Evolutionary conservation across 2,888 invertebrate species (phyloP), one percentile per base, ranked within the genome.

Genomic region (Cephus pulcher): DNA sequence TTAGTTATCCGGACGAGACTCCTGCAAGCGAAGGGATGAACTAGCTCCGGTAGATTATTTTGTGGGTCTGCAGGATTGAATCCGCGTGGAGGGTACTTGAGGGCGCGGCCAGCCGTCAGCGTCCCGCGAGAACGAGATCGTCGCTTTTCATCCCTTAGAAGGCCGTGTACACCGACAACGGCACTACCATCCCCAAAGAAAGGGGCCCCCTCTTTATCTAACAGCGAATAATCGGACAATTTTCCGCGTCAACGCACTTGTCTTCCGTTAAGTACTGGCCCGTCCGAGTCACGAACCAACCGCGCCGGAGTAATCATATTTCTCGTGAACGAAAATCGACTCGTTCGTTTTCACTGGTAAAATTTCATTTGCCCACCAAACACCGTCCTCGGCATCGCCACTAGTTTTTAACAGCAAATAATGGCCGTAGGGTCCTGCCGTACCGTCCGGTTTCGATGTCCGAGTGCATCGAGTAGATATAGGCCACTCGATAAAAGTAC

Each of bases 71-170:
- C 82, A 87, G 87, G 89, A 91, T 91, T 90, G 88, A 90, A 90
- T 90, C 88, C 87, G 85, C 85, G 86, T 89, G 88, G 86, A 91
- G 90, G 86, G 89, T 89, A 78, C 91, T 90, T 83, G 87, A 90
- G 88, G 84, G 84, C 87, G 85, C 86, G 86, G 83, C 86, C 85
- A 83, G 85, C 84, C 86, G 82, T 40, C 40, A 40, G 15, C 82
- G 83, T 84, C 85, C 83, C 82, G 81, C 81, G 84, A 86, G 85
- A 87, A 86, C 83, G 86, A 86, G 87, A 87, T 83, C 85, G 85
- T 87, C 85, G 86, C 86, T 87, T 89, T 88, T 87, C 87, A 89
- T 87, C 84, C 87, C 12, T 23, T 68, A 23, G 79, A 56, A 77
- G 78, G 74, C 82, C 78, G 84, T 80, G 78, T 79, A 80, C 81